Evolutionary conservation across 2,797 vertebrate species (phyloP), one percentile per base, ranked within the genome.

Genomic region (Spatula clypeata): DNA sequence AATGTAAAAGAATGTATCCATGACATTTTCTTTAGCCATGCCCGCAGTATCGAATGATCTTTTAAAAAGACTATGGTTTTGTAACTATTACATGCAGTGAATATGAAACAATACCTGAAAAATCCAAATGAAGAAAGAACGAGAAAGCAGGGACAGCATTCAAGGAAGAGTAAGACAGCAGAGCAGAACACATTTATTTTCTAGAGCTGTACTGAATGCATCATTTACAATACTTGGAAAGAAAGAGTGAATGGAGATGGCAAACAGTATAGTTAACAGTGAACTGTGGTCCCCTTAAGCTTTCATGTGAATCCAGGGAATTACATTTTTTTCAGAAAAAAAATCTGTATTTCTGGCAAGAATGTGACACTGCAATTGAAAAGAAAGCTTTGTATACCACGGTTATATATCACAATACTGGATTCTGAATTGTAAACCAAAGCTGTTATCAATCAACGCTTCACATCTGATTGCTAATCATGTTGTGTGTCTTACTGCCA

Each of bases 261-360:
- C 21, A 94, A 83, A 76, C 61, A 79, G 54, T 9, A 47, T 1
- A 47, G 31, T n/a, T 75, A 93, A 62, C 24, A 69, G 60, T 5
- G 60, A 88, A 79, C 51, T 86, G 75, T 11, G 14, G 79, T 38
- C n/a, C 57, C 80, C 34, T 88, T 54, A 70, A 53, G 38, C 21
- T 87, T 96, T 90, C 38, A 91, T 6, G 2, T 55, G 93, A 91
- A 88, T 73, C 45, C 75, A 91, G 67, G 21, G 49, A 70, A 84
- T 66, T 87, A 73, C 38, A 79, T 70, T 91, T 82, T 47, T 47
- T 71, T 9, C 79, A 82, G 47, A 87, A 79, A 91, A 91, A 90
- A 90, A 92, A 40, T 62, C 61, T n/a, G 15, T 65, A 89, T 8
- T 87, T 95, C 60, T 79, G 47, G 64, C 53, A 82, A 82, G 67